Evolutionary conservation across 1,140 invertebrate species (phyloP).

Genomic region (Schlechtendalia chinensis): DNA sequence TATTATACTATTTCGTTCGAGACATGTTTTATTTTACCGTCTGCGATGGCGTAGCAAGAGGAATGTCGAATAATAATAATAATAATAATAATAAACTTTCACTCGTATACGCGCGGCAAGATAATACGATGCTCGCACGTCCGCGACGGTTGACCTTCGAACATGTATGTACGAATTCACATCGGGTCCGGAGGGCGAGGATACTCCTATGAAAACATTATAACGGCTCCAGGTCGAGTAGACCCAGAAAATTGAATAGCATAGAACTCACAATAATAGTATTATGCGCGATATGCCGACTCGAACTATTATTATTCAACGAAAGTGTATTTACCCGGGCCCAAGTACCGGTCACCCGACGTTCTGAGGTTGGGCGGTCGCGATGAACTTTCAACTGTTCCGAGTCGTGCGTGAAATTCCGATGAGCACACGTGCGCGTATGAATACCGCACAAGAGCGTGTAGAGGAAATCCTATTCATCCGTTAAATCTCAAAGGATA

Average conservation of each 20-base stretch:
- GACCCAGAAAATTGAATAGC: conserved; percentile 1
- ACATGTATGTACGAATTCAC: background rate
- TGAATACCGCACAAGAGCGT: no score
- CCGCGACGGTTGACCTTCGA: conserved; percentile 28
- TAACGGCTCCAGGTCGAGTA: background rate
- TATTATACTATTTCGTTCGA: background rate
- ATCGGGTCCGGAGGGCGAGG: conserved; percentile 18
- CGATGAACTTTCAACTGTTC: conserved; percentile 18
- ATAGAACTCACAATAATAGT: background rate
- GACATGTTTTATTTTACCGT: background rate
- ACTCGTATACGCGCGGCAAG: conserved; percentile 5
- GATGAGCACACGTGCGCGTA: no score
- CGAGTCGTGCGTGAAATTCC: background rate
- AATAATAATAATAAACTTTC: conserved; percentile 24
- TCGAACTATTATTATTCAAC: background rate
- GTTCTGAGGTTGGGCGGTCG: no score
- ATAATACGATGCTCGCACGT: conserved; percentile 23
- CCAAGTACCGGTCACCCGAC: background rate
- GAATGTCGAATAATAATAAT: conserved; percentile 22
- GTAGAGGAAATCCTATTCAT: no score
- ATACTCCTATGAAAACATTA: background rate
- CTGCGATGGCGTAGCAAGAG: background rate
- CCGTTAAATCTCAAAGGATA: no score
- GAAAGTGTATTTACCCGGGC: conserved; percentile 2
- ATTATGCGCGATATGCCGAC: background rate